Evolutionary conservation across 2,113 vertebrate genomes (phyloP).

Genomic region (Nematolebias whitei): DNA sequence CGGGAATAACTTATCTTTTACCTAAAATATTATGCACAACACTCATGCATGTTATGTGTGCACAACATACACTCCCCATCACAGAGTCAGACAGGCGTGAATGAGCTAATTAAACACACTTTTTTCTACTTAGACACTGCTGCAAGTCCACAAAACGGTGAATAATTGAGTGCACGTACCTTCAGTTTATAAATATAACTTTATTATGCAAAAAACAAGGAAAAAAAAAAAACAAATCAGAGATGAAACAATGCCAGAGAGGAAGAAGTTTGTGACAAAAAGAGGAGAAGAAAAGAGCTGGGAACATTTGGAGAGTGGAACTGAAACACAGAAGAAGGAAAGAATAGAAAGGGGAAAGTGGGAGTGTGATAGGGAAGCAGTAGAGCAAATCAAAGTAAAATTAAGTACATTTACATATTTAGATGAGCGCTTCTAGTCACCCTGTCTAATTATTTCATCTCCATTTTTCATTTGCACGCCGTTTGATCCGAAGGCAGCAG

Average conservation of each 20-base stretch:
- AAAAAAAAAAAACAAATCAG: conserved; percentile 17
- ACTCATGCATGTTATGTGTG: conserved; percentile 11
- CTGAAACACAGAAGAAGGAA: conserved; percentile 44
- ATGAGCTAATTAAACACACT: conserved; percentile 46
- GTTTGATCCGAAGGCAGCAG: conserved; percentile 65
- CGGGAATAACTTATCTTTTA: neutral
- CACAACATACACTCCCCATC: conserved; percentile 24
- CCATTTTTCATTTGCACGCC: conserved; percentile 74
- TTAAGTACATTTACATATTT: conserved; percentile 85
- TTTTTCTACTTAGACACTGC: conserved; percentile 16
- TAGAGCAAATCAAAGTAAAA: conserved; percentile 83
- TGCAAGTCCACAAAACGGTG: conserved; percentile 34
- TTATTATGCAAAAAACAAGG: conserved; percentile 43
- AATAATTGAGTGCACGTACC: conserved; percentile 60
- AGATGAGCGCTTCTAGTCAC: conserved; percentile 80
- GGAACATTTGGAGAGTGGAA: conserved; percentile 40
- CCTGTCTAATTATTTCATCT: conserved; percentile 84
- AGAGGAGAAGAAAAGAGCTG: conserved; percentile 17
- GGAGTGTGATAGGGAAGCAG: conserved; percentile 69
- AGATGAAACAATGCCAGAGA: conserved; percentile 21
- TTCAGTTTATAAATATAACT: conserved; percentile 56
- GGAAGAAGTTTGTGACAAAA: conserved; percentile 12
- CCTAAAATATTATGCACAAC: neutral
- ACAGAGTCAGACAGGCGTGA: conserved; percentile 34
- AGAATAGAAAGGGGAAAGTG: conserved; percentile 47